Evolutionary conservation across 1,140 invertebrate genomes (phyloP), one percentile per base, ranked within the genome.

Genomic region (Papilio dardanus): DNA sequence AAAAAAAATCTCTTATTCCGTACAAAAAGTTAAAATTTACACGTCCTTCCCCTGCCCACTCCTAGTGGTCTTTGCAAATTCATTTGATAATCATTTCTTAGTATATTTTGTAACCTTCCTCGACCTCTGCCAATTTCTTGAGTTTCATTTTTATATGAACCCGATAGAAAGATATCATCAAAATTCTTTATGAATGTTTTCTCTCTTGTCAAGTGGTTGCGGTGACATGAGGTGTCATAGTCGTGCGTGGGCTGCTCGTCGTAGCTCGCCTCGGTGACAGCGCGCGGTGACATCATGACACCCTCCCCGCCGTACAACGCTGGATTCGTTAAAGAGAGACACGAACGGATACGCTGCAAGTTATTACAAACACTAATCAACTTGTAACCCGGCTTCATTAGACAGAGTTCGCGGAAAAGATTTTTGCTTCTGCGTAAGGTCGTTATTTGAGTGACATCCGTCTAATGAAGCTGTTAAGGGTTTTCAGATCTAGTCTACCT

Each of bases 341-440:
- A 69, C 10, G 67, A 69, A 24, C 74, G 74, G 1, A 66, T 21
- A 14, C 40, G 58, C 74, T 74, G 58, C 3, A 66, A 74, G 30
- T n/a, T 6, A 1, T 54, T 24, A 31, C n/a, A n/a, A n/a, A n/a
- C n/a, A n/a, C n/a, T n/a, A n/a, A n/a, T n/a, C n/a, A n/a, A n/a
- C n/a, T n/a, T n/a, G n/a, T n/a, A n/a, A n/a, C n/a, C n/a, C n/a
- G n/a, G n/a, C n/a, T n/a, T n/a, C n/a, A n/a, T n/a, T n/a, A n/a
- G n/a, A n/a, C n/a, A n/a, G n/a, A n/a, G n/a, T n/a, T n/a, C n/a
- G n/a, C n/a, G n/a, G n/a, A n/a, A n/a, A n/a, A n/a, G n/a, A n/a
- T n/a, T n/a, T n/a, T n/a, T n/a, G n/a, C n/a, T n/a, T n/a, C n/a
- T n/a, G n/a, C n/a, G n/a, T n/a, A n/a, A n/a, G n/a, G n/a, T n/a